Evolutionary conservation across 2,888 invertebrate species (phyloP), one percentile per base, ranked within the genome.

Genomic region (Himalopsyche anomala): DNA sequence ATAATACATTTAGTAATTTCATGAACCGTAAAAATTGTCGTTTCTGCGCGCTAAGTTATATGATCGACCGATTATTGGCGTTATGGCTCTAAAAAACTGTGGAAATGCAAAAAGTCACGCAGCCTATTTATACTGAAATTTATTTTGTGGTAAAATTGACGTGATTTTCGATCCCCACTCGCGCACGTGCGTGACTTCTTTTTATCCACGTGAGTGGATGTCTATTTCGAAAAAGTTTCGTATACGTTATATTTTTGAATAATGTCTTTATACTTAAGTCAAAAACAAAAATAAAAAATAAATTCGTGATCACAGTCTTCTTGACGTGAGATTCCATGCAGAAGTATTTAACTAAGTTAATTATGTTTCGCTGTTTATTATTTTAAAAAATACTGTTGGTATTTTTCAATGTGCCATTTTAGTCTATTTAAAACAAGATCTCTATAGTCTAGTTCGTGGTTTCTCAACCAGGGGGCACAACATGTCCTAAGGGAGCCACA

Each of bases 11-110:
- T 51, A 15, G 51, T 51, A 51, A 51, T 62, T 62, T 62, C 62
- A 28, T 11, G 62, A 62, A 62, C 62, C 74, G 74, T 36, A 36
- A 74, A 74, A 74, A 36, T 74, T 36, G 36, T 36, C 36, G 74
- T 74, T 28, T 15, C n/a, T 74, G 74, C 36, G 74, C 36, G 38
- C 15, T 74, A 74, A 28, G 74, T 74, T 74, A 74, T 36, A 74
- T 74, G 36, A 74, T 74, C 38, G 74, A 36, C 74, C 74, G 74
- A 74, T 74, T 74, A 74, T 74, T 36, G 74, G 74, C 74, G 74
- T 74, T 74, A 36, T 74, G 74, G 36, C 36, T 15, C 74, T 74
- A 74, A 74, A 51, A 62, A 74, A 74, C 74, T 74, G 74, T 74
- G 36, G 74, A 74, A 74, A 74, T 74, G 36, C 36, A 74, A 36